Base-by-base conservation (phyloP, 2,888 invertebrate species). In the Psylliodes chrysocephalus region DNA sequence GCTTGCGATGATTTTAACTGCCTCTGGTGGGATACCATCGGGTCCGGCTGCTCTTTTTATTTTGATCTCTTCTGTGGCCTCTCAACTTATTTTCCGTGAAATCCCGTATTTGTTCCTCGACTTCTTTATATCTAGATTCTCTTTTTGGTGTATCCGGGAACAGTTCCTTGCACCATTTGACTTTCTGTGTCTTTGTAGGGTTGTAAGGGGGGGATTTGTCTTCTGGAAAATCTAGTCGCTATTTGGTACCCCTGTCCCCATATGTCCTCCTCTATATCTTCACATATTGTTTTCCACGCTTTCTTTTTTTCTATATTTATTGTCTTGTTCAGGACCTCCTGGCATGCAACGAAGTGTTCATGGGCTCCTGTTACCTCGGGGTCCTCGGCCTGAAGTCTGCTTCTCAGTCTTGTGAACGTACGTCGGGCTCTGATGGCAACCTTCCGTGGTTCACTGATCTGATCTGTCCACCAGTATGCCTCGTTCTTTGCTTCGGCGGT, bases 261-360 rank as follows among this genome's bases (percentile, higher is more conserved):
- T 19, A 49, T 25, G 14, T 49, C 22, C 25, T 49, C 25, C 22
- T 49, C 49, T 12, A 49, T 2, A 2, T 49, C 49, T 14, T 25
- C 25, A 10, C 49, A 19, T 49, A 49, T 6, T 25, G 18, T 19
- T 28, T 14, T 25, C 49, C 49, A 49, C 3, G 7, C 8, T n/a
- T 49, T 8, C 22, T 14, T 6, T 49, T 22, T 49, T 19, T 5
- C 10, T 25, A 2, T 49, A 7, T 42, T 18, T 42, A 42, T 42
- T 6, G 33, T n/a, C 7, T 33, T 33, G 2, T 33, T 7, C n/a
- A 33, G 10, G 6, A 7, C 33, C n/a, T n/a, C 10, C n/a, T 8
- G 4, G 33, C 22, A 6, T 22, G 22, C 2, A 22, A 2, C 6
- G 2, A 6, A 2, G 6, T 22, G 2, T 22, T 6, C 22, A 22